A percentile compares a stretch with the other conserved stretches of the same genome.
These are phyloP conservation scores for Ennomos quercinarius DNA, from an alignment of 2,888 invertebrate genomes.

Conservation along the genomic window DNA sequence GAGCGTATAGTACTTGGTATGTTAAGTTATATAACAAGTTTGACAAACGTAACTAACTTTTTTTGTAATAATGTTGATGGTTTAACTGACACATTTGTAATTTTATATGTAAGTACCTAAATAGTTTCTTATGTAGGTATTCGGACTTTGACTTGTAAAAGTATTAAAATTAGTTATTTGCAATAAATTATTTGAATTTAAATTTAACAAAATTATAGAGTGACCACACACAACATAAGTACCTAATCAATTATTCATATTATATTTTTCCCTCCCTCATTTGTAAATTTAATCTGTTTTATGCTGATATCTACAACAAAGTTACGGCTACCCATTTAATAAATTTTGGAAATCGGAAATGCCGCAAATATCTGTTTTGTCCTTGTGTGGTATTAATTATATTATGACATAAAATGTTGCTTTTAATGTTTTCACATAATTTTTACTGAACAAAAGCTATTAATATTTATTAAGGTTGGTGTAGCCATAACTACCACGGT, in stretches of 20 bases:
- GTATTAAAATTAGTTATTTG: too few species aligned
- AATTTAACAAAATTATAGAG: slow-evolving; percentile 9
- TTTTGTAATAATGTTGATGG: too few species aligned
- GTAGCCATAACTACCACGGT: slow-evolving; percentile 27
- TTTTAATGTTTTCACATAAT: slow-evolving; percentile 18
- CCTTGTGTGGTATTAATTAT: slow-evolving; percentile 54
- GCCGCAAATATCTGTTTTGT: slow-evolving; percentile 62
- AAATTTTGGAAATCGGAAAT: slow-evolving; percentile 77
- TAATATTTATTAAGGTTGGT: slow-evolving; percentile 22
- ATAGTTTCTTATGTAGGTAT: too few species aligned
- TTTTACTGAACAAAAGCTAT: slow-evolving; percentile 15
- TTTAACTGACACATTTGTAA: too few species aligned
- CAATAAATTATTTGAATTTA: not conserved
- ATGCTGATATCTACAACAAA: slow-evolving; percentile 68
- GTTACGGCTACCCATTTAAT: slow-evolving; percentile 63
- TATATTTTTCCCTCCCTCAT: slow-evolving; percentile 64
- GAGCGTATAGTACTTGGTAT: too few species aligned
- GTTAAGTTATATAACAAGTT: too few species aligned
- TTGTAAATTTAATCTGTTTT: slow-evolving; percentile 73
- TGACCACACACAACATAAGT: slow-evolving; percentile 60
- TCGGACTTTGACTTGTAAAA: too few species aligned
- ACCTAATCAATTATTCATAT: too few species aligned
- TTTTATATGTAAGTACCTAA: too few species aligned
- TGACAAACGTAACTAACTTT: too few species aligned
- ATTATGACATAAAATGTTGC: slow-evolving; percentile 38